A percentile compares a stretch with the other conserved stretches of the same genome.
These are phyloP conservation scores for Tridacna gigas DNA, from an alignment of 2,888 invertebrate genomes.

Conservation along the genomic window DNA sequence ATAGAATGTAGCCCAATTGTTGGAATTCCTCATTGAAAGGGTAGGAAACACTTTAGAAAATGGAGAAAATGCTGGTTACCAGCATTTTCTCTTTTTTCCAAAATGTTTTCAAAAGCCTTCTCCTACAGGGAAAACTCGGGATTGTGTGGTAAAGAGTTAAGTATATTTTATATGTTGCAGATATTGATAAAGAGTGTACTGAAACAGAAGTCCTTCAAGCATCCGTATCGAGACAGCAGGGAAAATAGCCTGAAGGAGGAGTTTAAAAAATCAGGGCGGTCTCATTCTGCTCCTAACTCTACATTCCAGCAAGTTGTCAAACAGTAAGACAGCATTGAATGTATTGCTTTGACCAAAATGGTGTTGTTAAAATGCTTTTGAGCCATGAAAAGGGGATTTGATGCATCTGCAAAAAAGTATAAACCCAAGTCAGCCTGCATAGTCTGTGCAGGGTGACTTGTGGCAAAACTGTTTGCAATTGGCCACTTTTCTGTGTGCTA, in stretches of 20 bases:
- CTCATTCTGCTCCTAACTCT: constrained; percentile 90
- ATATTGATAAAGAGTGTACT: constrained; percentile 99
- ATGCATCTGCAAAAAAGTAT: too few species aligned
- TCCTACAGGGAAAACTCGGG: too few species aligned
- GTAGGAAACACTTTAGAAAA: not conserved
- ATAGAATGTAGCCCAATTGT: too few species aligned
- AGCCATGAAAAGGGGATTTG: too few species aligned
- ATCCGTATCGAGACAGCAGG: constrained; percentile 85
- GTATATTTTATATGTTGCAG: constrained; percentile 72
- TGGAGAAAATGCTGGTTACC: not conserved
- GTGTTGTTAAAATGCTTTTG: not conserved
- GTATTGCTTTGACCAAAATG: not conserved
- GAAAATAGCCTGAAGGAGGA: constrained; percentile 77
- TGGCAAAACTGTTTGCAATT: too few species aligned
- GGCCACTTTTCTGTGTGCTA: too few species aligned
- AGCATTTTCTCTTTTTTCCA: not conserved
- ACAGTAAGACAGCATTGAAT: constrained; percentile 65
- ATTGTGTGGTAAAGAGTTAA: too few species aligned
- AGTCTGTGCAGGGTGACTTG: too few species aligned
- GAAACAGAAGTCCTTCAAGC: constrained; percentile 96
- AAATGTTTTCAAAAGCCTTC: not conserved
- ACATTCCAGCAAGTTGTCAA: constrained; percentile 76
- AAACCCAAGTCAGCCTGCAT: too few species aligned
- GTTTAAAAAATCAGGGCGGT: constrained; percentile 88
- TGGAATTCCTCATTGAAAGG: too few species aligned